Evolutionary conservation across 2,797 vertebrate species (phyloP), one percentile per base, ranked within the genome.

Genomic region (Melanotaenia pygmaea): DNA sequence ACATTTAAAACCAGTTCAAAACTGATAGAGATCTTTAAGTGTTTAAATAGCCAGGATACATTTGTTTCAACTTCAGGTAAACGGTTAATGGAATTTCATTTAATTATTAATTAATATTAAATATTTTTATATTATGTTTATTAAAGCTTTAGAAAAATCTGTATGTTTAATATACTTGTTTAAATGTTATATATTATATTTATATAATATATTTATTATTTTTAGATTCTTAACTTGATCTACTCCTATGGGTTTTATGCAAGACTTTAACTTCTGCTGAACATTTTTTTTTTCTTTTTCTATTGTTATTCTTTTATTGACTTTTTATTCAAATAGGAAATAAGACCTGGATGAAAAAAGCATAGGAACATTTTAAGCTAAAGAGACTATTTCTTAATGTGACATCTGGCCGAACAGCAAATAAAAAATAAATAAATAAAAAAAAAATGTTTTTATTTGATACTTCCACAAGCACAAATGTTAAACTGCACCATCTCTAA

Each of bases 251-350:
- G 47, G 32, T 43, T 64, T 69, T 53, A 66, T 62, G 59, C 14
- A 53, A 53, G 20, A 63, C 35, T 64, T 67, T 26, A 47, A 64
- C 59, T 65, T 54, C 13, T 0, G 20, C 37, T 53, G 30, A 47
- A 12, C 24, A 40, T 1, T n/a, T 35, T 51, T 30, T 30, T 58
- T 45, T 43, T 43, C 70, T 62, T 18, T 43, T 47, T 50, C 50
- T 9, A 57, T 28, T n/a, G 12, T 40, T 59, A 60, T 24, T 61
- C 38, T 74, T 63, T 64, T 28, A 13, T 7, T 59, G 66, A n/a
- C 45, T 34, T 47, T 63, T 40, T 26, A 59, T 69, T 67, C 47
- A 72, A 85, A 79, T 64, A 64, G n/a, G 37, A 84, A 81, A 62
- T 67, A 58, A 58, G 43, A 74, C 34, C 10, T 76, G 59, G 45